Evolutionary conservation across 53 echinoderm and acorn worm genomes (phyloP).

Genomic region (Temnopleurus reevesii): DNA sequence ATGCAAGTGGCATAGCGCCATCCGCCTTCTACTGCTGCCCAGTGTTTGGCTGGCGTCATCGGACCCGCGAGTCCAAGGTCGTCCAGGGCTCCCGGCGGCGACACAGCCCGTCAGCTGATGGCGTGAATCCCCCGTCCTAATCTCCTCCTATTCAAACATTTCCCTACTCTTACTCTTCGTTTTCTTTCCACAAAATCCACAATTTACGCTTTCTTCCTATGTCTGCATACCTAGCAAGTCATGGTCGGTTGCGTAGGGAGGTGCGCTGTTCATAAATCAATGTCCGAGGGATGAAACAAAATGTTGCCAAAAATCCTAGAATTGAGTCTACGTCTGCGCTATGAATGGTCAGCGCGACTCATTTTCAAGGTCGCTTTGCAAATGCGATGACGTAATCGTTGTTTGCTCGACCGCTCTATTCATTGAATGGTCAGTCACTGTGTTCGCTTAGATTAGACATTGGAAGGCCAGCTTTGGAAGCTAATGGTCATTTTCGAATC

Average conservation of each 20-base stretch:
- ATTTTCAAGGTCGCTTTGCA: constrained; percentile 52
- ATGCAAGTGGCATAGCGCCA: constrained; percentile 49
- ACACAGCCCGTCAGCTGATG: not conserved
- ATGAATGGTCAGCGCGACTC: constrained; percentile 29
- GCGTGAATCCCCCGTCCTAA: not conserved
- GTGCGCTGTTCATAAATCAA: no score
- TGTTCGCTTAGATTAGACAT: not conserved
- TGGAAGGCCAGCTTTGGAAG: not conserved
- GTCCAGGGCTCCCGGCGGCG: constrained; percentile 31
- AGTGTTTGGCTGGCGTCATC: constrained; percentile 19
- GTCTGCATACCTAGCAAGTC: no score
- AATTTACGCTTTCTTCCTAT: no score
- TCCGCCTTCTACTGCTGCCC: constrained; percentile 19
- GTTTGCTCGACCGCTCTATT: constrained; percentile 25
- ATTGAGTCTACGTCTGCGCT: not conserved
- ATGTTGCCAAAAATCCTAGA: not conserved
- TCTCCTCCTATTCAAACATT: not conserved
- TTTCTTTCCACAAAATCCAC: no score
- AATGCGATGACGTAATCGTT: constrained; percentile 51
- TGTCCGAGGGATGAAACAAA: no score
- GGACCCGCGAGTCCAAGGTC: constrained; percentile 53
- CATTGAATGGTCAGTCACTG: constrained; percentile 3
- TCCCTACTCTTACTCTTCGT: not conserved
- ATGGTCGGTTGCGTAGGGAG: no score
- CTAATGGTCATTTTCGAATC: not conserved